A percentile compares a stretch with the other conserved stretches of the same genome.
Conservation (phyloP, 2,888 invertebrate genomes). For the Hartigia nigra region DNA sequence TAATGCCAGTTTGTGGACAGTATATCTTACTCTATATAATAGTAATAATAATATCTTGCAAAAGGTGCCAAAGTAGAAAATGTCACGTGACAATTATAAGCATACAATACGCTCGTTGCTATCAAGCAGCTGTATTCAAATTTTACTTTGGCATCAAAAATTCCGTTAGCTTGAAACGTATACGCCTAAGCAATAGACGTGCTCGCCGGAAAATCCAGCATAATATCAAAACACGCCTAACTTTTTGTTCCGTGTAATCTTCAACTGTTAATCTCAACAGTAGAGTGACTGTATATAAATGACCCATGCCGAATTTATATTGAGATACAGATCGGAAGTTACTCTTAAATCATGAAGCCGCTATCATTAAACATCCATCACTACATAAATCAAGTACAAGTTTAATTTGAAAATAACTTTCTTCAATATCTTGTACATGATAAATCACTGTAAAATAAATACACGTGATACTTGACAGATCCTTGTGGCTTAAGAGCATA, state of each 20-base stretch:
- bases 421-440: neutral
- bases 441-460: neutral
- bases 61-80: neutral
- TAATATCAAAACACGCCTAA: neutral
- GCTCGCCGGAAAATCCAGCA: neutral
- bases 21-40: slow-evolving; percentile 1
- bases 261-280: neutral
- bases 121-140: slow-evolving; percentile 24
- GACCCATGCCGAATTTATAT: neutral
- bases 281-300: neutral
- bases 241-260: neutral
- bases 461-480: neutral
- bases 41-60: slow-evolving; percentile 11
- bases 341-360: neutral
- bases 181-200: slow-evolving; percentile 15
- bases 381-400: neutral
- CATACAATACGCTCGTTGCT: neutral
- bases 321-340: neutral
- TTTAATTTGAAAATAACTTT: neutral
- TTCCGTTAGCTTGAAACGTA: slow-evolving; percentile 22
- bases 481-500: neutral
- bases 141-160: slow-evolving; percentile 43
- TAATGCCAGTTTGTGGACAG: slow-evolving; percentile 28
- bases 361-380: neutral
- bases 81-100: neutral